phyloP scores from a whole-genome alignment of 2,113 vertebrate species.

The Perca flavescens region DNA sequence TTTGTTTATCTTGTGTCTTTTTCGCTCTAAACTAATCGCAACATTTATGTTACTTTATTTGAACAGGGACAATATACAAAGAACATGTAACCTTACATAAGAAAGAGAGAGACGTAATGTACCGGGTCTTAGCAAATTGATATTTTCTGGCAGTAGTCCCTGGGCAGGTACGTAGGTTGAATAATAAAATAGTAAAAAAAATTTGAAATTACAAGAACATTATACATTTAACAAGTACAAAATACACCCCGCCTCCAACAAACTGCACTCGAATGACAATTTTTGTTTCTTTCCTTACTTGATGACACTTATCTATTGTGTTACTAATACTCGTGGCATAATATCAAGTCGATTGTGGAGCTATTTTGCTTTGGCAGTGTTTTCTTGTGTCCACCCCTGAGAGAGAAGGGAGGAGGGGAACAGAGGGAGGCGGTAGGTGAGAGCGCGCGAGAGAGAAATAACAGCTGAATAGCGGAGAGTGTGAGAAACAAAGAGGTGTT shows the following conservation, averaged over 20 bases:
- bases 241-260: not conserved
- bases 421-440: slow-evolving; percentile 37
- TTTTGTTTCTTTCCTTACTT: not conserved
- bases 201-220: no score
- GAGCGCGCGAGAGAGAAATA: slow-evolving; percentile 51
- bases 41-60: no score
- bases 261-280: not conserved
- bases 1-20: not conserved
- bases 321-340: slow-evolving; percentile 21
- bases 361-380: slow-evolving; percentile 26
- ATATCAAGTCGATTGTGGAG: slow-evolving; percentile 19
- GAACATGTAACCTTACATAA: no score
- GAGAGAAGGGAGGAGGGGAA: slow-evolving; percentile 36
- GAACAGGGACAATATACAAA: no score
- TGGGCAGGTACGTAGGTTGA: no score
- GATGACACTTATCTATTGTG: not conserved
- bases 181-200: no score
- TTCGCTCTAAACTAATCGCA: not conserved
- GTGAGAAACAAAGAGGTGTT: slow-evolving; percentile 74
- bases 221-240: no score
- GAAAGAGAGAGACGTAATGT: no score
- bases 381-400: slow-evolving; percentile 14
- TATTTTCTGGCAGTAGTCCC: no score
- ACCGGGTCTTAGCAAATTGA: no score
- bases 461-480: slow-evolving; percentile 55